Conservation (phyloP, 2,888 invertebrate species). For the Chaetoderma sp. region DNA sequence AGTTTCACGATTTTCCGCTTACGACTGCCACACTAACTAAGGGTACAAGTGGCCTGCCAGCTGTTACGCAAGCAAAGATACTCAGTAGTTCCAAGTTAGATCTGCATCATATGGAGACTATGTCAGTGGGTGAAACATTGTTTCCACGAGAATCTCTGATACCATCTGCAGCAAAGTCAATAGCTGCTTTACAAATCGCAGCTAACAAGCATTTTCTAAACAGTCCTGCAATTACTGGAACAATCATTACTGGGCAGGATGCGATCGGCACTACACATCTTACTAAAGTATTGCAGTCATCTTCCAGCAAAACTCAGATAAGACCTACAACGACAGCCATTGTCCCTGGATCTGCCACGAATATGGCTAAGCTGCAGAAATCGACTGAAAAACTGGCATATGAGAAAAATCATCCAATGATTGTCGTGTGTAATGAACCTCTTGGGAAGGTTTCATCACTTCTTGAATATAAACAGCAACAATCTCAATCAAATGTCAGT, state of each 20-base stretch:
- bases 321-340: too few species aligned
- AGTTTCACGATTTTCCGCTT: constrained; percentile 61
- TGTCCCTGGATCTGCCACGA: constrained; percentile 2
- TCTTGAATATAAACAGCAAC: constrained; percentile 44
- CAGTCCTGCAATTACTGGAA: neutral
- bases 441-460: constrained; percentile 57
- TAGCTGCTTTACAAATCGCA: constrained; percentile 21
- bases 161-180: too few species aligned
- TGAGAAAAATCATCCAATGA: neutral
- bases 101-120: constrained; percentile 12
- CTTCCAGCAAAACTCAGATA: too few species aligned
- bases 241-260: neutral
- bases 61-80: constrained; percentile 52
- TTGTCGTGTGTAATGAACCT: constrained; percentile 41
- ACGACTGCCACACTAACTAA: constrained; percentile 47
- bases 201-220: constrained; percentile 23
- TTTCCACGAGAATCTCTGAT: too few species aligned
- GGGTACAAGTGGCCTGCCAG: constrained; percentile 34
- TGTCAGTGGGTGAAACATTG: constrained; percentile 9
- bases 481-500: constrained; percentile 17
- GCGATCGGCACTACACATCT: neutral
- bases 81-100: constrained; percentile 26
- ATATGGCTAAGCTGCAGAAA: constrained; percentile 1
- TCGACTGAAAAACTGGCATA: too few species aligned
- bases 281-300: neutral